Conservation (phyloP, 1,140 invertebrate genomes). For the Frieseomelitta varia region DNA sequence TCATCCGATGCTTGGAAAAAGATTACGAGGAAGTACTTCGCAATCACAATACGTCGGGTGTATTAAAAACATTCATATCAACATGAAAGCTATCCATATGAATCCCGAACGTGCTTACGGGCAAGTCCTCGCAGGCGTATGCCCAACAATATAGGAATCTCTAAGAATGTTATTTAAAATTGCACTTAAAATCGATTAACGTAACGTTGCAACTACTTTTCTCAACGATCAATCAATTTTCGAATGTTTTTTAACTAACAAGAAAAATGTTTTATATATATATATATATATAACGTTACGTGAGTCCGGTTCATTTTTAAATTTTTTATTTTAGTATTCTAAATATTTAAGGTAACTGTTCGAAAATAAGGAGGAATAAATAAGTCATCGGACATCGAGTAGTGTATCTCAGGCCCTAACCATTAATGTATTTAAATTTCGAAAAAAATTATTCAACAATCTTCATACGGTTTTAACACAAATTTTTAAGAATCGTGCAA, state of each 20-base stretch:
- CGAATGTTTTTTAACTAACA: background rate
- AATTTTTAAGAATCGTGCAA: background rate
- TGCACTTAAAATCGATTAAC: background rate
- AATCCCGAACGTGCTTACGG: conserved; percentile 84
- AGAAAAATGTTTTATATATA: background rate
- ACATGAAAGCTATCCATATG: conserved; percentile 84
- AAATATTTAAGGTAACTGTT: conserved; percentile 14
- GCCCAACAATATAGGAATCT: conserved; percentile 86
- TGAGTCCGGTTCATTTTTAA: background rate
- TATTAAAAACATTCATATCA: conserved; percentile 88
- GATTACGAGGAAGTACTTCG: conserved; percentile 84
- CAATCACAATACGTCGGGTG: conserved; percentile 91
- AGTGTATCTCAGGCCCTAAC: conserved; percentile 25
- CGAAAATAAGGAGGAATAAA: background rate
- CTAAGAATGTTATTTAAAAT: background rate
- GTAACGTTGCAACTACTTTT: background rate
- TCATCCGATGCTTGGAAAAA: conserved; percentile 85
- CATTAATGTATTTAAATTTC: background rate
- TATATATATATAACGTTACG: background rate
- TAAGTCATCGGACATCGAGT: background rate
- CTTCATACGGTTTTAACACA: background rate
- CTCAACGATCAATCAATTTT: background rate
- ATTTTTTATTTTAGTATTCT: conserved; percentile 24
- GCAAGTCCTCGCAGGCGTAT: conserved; percentile 87
- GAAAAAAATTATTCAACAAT: background rate